Evolutionary conservation across 2,113 vertebrate species (phyloP).

Genomic region (Apteryx owenii): DNA sequence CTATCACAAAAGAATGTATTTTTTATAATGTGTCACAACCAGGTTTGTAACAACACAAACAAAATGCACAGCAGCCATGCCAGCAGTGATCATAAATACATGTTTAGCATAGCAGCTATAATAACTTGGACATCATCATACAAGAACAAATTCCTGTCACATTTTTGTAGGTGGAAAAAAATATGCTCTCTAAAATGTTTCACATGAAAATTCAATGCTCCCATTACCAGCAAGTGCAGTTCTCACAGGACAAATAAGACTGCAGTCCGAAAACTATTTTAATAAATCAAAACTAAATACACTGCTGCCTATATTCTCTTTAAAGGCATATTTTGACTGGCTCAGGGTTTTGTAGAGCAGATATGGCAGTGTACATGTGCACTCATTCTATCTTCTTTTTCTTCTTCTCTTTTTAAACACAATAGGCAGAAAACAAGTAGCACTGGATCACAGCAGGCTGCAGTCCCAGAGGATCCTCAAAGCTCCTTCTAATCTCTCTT

Average conservation of each 20-base stretch:
- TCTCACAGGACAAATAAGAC: constrained; percentile 65
- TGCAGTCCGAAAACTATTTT: constrained; percentile 60
- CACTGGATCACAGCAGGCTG: background rate
- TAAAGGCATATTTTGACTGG: constrained; percentile 50
- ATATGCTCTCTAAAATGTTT: constrained; percentile 68
- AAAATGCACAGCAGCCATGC: constrained; percentile 39
- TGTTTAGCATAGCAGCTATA: constrained; percentile 62
- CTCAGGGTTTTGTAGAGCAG: background rate
- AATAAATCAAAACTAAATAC: constrained; percentile 68
- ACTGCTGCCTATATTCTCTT: constrained; percentile 16
- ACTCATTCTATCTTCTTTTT: background rate
- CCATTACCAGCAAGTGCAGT: constrained; percentile 40
- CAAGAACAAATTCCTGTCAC: constrained; percentile 50
- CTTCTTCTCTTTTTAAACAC: background rate
- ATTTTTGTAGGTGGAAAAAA: constrained; percentile 52
- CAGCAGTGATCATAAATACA: constrained; percentile 72
- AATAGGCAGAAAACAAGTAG: constrained; percentile 5
- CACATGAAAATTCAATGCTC: constrained; percentile 64
- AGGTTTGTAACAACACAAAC: constrained; percentile 55
- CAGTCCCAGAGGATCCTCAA: background rate
- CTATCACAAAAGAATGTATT: constrained; percentile 52
- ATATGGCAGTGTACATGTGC: background rate
- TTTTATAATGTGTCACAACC: constrained; percentile 61
- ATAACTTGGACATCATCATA: constrained; percentile 62
- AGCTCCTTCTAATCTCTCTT: background rate